Base-by-base conservation (phyloP, 2,113 vertebrate genomes). In the Thalassarche chlororhynchos region DNA sequence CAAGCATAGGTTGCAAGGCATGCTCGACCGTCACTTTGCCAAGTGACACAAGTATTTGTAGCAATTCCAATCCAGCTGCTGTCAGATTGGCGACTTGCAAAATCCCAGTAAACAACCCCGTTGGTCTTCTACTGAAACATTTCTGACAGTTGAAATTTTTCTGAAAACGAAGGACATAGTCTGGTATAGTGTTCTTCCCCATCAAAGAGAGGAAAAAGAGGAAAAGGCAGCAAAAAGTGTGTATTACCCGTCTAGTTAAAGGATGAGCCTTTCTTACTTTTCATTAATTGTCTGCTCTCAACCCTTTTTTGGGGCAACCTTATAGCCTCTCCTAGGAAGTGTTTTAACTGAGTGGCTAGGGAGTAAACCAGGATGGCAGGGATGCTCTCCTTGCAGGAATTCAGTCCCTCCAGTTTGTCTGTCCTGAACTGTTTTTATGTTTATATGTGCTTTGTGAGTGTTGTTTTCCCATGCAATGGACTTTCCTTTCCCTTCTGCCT, bases 31-130 rank as follows among this genome's bases (percentile, higher is more conserved):
- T 88, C 47, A 6, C 61, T 93, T 84, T 96, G 94, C 91, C 89
- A 93, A 97, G 77, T 95, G 93, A 94, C 69, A 76, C n/a, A 75
- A 96, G 77, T 86, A 61, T 81, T 97, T 96, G 89, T 85, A 31
- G 0, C 47, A 71, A 29, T 95, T 96, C 93, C 91, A 92, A 3
- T 94, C 40, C 92, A 93, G 95, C 91, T 95, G 94, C 88, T 96
- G 74, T 96, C 72, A 62, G 78, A 79, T 12, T 84, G 83, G 47
- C 58, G 2, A 24, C 47, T 90, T 14, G 2, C 54, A 87, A 25
- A 62, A 55, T 89, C 62, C 25, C 54, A 66, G 65, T 95, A 91
- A 97, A 93, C 86, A 92, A 14, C 38, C 17, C 54, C 0, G 0
- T 15, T 85, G 81, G 75, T 85, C 55, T 87, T 55, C 78, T 70